Percentiles rank a stretch among this genome's conserved stretches.
Conservation (phyloP, 2,797 vertebrate genomes). For the Smutsia temminckii region DNA sequence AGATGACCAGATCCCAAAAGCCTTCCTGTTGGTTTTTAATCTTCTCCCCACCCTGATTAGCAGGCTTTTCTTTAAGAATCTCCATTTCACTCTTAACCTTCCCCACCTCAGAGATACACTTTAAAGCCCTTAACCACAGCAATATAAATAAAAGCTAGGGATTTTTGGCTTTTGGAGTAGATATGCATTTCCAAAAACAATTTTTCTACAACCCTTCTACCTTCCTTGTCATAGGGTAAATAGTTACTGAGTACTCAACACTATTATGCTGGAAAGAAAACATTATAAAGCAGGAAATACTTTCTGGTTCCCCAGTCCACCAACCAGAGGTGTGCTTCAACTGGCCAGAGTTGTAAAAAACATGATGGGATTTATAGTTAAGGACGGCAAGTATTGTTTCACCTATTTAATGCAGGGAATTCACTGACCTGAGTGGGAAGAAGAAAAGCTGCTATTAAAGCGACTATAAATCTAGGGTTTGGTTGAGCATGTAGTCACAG, state of each 20-base stretch:
- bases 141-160: conserved; percentile 1
- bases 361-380: not conserved
- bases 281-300: not conserved
- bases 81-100: conserved; percentile 23
- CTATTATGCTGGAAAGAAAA: conserved; percentile 5
- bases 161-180: not conserved
- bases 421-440: conserved; percentile 5
- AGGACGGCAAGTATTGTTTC: not conserved
- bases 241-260: conserved; percentile 27
- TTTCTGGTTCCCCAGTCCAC: not conserved
- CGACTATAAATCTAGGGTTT: conserved; percentile 41
- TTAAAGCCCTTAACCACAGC: not conserved
- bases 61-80: conserved; percentile 14
- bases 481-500: conserved; percentile 14
- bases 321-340: conserved; percentile 18
- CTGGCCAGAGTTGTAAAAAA: conserved; percentile 25
- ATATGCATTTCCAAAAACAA: not conserved
- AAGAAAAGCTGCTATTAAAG: conserved; percentile 27
- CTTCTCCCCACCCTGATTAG: not conserved
- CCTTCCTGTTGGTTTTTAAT: not conserved
- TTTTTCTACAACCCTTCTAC: not conserved
- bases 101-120: not conserved
- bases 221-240: conserved; percentile 7
- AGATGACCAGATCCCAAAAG: not conserved
- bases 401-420: not conserved